These are phyloP conservation scores for Tenthredo notha DNA, from an alignment of 2,888 invertebrate species.

Conservation along the genomic window DNA sequence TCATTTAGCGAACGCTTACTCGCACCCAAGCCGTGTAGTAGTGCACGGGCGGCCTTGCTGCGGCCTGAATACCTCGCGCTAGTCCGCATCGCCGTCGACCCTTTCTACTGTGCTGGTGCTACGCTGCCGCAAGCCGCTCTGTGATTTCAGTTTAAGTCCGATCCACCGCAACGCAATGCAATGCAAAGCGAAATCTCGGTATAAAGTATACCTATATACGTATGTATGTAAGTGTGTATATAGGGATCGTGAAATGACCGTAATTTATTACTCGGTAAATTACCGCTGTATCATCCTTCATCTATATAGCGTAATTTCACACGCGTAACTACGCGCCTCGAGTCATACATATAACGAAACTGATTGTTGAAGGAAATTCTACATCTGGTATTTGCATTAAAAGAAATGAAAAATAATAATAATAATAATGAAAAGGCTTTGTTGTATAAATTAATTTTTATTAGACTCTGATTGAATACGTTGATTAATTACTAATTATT, in stretches of 20 bases:
- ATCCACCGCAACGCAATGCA: slow-evolving; percentile 7
- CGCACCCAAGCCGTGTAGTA: slow-evolving; percentile 56
- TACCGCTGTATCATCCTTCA: not conserved
- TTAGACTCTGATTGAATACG: too few species aligned
- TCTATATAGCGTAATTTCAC: slow-evolving; percentile 12
- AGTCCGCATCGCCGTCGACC: slow-evolving; percentile 60
- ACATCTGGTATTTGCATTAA: too few species aligned
- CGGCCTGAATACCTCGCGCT: slow-evolving; percentile 71
- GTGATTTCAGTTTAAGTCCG: slow-evolving; percentile 37
- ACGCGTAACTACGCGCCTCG: not conserved
- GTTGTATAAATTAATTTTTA: too few species aligned
- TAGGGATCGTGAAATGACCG: not conserved
- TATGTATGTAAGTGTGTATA: not conserved
- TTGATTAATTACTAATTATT: too few species aligned
- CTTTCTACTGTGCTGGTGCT: slow-evolving; percentile 61
- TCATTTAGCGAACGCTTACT: slow-evolving; percentile 73
- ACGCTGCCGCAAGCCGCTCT: slow-evolving; percentile 42
- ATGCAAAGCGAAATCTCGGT: not conserved
- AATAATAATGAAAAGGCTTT: too few species aligned
- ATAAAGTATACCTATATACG: not conserved
- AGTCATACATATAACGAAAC: too few species aligned
- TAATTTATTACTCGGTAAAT: slow-evolving; percentile 9
- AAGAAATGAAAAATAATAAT: too few species aligned
- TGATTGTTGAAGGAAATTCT: too few species aligned
- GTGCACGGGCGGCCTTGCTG: slow-evolving; percentile 68